Evolutionary conservation across 2,113 vertebrate genomes (phyloP), one percentile per base, ranked within the genome.

Genomic region (Podarcis cretensis): DNA sequence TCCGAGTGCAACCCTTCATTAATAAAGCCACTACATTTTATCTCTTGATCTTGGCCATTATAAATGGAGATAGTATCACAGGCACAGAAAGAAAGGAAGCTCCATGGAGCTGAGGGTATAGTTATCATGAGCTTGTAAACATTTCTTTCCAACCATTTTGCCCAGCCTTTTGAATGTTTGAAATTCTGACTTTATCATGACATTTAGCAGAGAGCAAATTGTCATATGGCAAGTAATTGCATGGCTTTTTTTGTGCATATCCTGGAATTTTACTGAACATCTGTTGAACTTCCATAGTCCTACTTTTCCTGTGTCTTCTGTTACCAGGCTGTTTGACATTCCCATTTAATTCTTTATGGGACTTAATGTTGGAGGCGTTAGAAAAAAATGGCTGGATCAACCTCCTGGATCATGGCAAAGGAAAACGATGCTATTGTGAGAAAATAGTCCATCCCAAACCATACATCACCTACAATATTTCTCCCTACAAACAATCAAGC

Each of bases 181-280:
- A 89, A 90, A 84, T 27, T 3, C 32, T 85, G 75, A 16, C 48
- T 89, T 83, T 83, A 76, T 54, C 66, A 63, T 32, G n/a, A 86
- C 43, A 89, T 43, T 71, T 82, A 40, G n/a, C 14, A 79, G 23
- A 68, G 73, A n/a, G 32, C 20, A 20, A 68, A 48, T 54, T 54
- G 59, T 74, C 48, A 82, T 37, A 43, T 65, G n/a, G 59, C 16
- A 2, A 76, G 59, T 54, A 66, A 57, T 68, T 27, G 6, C 27
- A 77, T 74, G 32, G 12, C 37, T 43, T 32, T 40, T 40, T 68
- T 83, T 79, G 27, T 25, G 63, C 20, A 48, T 85, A 57, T 21
- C 12, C 35, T 43, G 2, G 13, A 7, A 21, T 8, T 21, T 40
- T 48, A 27, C 27, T 43, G 7, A 65, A 77, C 27, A 43, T 63